Conservation (phyloP, 2,888 invertebrate species). For the Hyalella azteca region DNA sequence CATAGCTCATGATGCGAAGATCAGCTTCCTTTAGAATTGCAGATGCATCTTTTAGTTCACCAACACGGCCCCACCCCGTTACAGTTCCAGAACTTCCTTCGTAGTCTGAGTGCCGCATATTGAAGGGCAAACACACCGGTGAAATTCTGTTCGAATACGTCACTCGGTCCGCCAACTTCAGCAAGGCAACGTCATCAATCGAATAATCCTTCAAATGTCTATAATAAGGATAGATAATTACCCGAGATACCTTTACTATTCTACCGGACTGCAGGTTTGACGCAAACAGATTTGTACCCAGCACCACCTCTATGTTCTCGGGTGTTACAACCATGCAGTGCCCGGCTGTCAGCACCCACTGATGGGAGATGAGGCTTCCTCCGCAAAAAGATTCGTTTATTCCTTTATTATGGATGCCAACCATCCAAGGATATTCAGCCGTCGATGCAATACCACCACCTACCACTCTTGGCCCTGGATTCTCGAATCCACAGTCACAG, state of each 20-base stretch:
- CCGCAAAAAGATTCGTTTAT: slow-evolving; percentile 29
- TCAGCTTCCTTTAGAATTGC: slow-evolving; percentile 34
- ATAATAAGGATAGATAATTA: slow-evolving; percentile 40
- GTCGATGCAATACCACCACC: slow-evolving; percentile 36
- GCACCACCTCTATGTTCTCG: slow-evolving; percentile 2
- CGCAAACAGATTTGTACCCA: slow-evolving; percentile 42
- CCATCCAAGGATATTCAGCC: slow-evolving; percentile 47
- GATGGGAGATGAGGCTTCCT: slow-evolving; percentile 38
- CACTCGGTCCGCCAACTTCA: slow-evolving; percentile 17
- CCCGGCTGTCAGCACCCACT: slow-evolving; percentile 44
- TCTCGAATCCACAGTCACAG: slow-evolving; percentile 45
- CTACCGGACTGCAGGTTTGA: neutral
- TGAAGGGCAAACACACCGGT: slow-evolving; percentile 44
- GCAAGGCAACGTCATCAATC: slow-evolving; percentile 45
- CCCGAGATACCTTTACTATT: neutral
- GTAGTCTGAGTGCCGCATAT: neutral
- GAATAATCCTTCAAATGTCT: neutral
- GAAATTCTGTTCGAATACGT: slow-evolving; percentile 17
- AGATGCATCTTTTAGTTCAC: neutral
- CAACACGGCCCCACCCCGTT: slow-evolving; percentile 46
- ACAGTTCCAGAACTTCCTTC: slow-evolving; percentile 26
- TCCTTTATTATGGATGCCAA: neutral
- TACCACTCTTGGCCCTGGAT: slow-evolving; percentile 31
- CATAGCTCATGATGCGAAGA: slow-evolving; percentile 5
- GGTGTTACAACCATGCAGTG: slow-evolving; percentile 40